Percentiles rank a stretch among this genome's conserved stretches.
phyloP scores from a whole-genome alignment of 2,888 invertebrate genomes.

The Ophion ventricosus region DNA sequence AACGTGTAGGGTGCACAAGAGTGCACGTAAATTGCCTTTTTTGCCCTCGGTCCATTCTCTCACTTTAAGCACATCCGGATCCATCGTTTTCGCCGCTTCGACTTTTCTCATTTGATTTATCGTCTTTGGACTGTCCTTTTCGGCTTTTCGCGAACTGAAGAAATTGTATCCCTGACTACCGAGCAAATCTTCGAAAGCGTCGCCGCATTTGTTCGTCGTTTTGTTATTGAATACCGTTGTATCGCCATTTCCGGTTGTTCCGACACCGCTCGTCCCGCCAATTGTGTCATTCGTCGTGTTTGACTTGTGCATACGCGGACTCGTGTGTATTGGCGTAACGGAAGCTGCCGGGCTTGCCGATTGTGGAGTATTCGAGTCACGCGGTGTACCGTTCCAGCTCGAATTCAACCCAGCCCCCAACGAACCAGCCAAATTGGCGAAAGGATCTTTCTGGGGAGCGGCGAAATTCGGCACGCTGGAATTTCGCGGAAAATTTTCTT shows the following conservation, averaged over 20 bases:
- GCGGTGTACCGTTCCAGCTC: conserved; percentile 82
- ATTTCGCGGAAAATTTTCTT: conserved; percentile 82
- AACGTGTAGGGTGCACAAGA: conserved; percentile 96
- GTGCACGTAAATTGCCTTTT: conserved; percentile 97
- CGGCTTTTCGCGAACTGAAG: conserved; percentile 84
- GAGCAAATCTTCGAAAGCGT: conserved; percentile 95
- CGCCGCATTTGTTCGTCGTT: conserved; percentile 81
- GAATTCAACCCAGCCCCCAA: conserved; percentile 79
- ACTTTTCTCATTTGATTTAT: conserved; percentile 97
- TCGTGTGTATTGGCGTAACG: conserved; percentile 84
- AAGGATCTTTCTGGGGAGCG: conserved; percentile 87
- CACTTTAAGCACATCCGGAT: conserved; percentile 94
- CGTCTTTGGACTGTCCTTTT: conserved; percentile 91
- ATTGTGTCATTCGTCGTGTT: conserved; percentile 70
- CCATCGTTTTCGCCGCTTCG: conserved; percentile 93
- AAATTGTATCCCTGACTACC: conserved; percentile 96
- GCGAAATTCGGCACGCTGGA: conserved; percentile 85
- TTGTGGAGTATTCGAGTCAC: conserved; percentile 81
- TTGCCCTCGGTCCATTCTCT: conserved; percentile 96
- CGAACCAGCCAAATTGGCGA: conserved; percentile 87
- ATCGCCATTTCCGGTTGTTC: conserved; percentile 83
- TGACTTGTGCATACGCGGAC: conserved; percentile 80
- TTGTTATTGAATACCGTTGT: conserved; percentile 72
- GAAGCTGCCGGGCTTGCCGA: conserved; percentile 80
- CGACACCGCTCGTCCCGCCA: conserved; percentile 40